Conservation (phyloP, 2,797 vertebrate species). For the Esox lucius region DNA sequence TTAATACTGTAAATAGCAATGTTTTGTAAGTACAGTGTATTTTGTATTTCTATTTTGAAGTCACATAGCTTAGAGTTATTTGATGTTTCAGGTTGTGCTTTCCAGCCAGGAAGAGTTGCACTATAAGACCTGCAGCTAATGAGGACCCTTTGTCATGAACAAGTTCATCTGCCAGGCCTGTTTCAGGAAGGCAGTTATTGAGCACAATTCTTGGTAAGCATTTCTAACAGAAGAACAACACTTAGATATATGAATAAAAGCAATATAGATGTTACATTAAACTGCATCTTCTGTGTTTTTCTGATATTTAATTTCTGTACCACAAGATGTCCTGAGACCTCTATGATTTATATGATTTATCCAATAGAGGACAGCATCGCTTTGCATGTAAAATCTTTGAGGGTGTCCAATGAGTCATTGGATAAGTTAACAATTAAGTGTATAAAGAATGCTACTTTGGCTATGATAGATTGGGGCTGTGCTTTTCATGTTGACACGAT, state of each 20-base stretch:
- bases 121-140: too few relatives aligned
- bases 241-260: background rate
- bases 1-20: too few relatives aligned
- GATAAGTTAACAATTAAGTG: background rate
- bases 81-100: too few relatives aligned
- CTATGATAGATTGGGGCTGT: background rate
- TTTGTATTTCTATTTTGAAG: too few relatives aligned
- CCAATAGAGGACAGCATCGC: constrained; percentile 56
- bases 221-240: background rate
- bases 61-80: too few relatives aligned
- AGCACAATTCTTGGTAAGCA: background rate
- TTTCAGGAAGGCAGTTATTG: background rate
- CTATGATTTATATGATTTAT: background rate
- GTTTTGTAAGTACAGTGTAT: too few relatives aligned
- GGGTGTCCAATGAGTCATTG: background rate
- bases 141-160: too few relatives aligned
- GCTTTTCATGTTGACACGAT: background rate
- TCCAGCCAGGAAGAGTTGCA: too few relatives aligned
- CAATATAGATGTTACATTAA: background rate
- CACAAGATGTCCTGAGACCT: background rate
- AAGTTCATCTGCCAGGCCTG: background rate
- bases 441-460: background rate
- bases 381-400: background rate
- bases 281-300: background rate
- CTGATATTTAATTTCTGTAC: background rate